Base-by-base conservation (phyloP, 2,797 vertebrate species). In the Sebastes nivosus region DNA sequence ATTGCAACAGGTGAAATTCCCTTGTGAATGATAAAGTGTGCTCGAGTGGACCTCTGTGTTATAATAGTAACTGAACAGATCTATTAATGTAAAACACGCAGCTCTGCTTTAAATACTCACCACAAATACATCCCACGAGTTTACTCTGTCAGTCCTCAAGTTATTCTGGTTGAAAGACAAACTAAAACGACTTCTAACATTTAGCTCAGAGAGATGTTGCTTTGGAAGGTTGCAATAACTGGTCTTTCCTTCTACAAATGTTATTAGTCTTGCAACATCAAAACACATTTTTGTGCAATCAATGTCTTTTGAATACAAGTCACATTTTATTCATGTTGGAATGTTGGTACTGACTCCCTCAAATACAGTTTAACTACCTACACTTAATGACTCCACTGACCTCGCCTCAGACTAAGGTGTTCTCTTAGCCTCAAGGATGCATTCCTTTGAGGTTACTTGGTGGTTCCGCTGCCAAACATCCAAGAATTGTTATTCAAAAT, bases 61-160 rank as follows among this genome's bases (percentile, higher is more conserved):
- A 52, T 79, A 71, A 86, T 34, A 78, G 76, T 24, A 72, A 67
- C 73, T 68, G 67, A 66, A 63, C 79, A 59, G 18, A 67, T 86
- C 74, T 89, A 69, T 85, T 66, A 60, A 59, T 65, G 86, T 91
- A 58, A 81, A 89, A 88, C 87, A 90, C 3, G 76, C 80, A 61
- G 75, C 88, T 2, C 72, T 29, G 84, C 84, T 91, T 85, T 89
- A 94, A 92, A 93, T 92, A 92, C 81, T 27, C 73, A 0, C 30
- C 4, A 1, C 77, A 71, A 36, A 88, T 76, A 86, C 77, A 85
- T 64, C 86, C 64, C 77, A 13, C 57, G 72, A 72, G 81, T 82
- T 78, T 55, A 82, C 65, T 77, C 78, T 8, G 72, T 77, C 75
- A 61, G 36, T 70, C 84, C n/a, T 30, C 61, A 42, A 30, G 79